Evolutionary conservation across 2,888 invertebrate species (phyloP).

Genomic region (Parthenolecanium corni): DNA sequence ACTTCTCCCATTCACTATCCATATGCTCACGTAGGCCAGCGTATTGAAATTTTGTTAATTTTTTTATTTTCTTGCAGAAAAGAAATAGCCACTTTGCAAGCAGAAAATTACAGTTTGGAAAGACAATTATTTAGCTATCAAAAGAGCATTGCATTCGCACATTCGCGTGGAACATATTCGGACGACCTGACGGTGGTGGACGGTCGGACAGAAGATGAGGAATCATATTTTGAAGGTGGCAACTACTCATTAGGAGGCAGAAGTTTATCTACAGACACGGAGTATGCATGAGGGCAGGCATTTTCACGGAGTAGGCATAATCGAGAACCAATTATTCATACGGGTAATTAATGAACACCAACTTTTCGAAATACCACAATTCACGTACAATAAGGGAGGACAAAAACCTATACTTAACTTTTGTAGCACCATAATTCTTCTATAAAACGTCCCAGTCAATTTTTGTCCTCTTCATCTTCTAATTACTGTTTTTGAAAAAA

Average conservation of each 20-base stretch:
- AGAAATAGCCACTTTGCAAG: slow-evolving; percentile 64
- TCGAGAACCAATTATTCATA: neutral
- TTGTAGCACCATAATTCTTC: no score
- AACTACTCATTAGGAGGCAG: slow-evolving; percentile 43
- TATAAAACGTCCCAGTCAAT: no score
- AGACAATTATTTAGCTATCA: slow-evolving; percentile 72
- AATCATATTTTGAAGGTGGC: slow-evolving; percentile 36
- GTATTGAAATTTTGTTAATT: no score
- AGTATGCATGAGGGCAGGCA: slow-evolving; percentile 51
- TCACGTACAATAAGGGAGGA: no score
- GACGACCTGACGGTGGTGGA: slow-evolving; percentile 38
- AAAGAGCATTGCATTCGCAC: slow-evolving; percentile 61
- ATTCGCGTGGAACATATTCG: slow-evolving; percentile 47
- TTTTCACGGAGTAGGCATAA: slow-evolving; percentile 29
- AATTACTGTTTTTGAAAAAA: no score
- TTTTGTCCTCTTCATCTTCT: no score
- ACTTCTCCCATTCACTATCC: no score
- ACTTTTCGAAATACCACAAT: no score
- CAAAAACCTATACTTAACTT: no score
- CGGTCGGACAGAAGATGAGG: slow-evolving; percentile 37
- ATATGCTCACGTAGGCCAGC: no score
- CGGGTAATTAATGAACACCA: no score
- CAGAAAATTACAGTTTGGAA: slow-evolving; percentile 73
- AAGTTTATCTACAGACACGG: slow-evolving; percentile 55
- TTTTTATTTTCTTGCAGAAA: slow-evolving; percentile 6